A percentile compares a stretch with the other conserved stretches of the same genome.
Evolutionary conservation across 2,888 invertebrate species (phyloP).

Genomic region (Panzeria rudis): DNA sequence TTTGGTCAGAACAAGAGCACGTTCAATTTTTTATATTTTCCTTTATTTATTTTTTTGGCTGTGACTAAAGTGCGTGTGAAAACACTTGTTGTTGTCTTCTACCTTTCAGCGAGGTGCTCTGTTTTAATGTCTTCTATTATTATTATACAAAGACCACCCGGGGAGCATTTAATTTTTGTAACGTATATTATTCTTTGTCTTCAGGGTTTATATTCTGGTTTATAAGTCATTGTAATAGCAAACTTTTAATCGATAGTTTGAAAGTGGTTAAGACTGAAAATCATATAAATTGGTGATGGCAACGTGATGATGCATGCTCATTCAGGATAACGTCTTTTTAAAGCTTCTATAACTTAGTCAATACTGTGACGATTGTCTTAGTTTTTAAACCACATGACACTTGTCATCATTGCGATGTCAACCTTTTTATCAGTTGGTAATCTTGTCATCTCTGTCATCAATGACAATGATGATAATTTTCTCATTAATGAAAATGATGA

Average conservation of each 20-base stretch:
- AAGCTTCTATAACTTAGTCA: too few relatives aligned
- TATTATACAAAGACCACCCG: conserved; percentile 50
- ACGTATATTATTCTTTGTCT: conserved; percentile 30
- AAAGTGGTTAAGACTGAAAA: neutral
- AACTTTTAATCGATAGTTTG: neutral
- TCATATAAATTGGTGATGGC: neutral
- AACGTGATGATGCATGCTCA: neutral
- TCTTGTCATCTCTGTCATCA: too few relatives aligned
- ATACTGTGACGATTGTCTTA: too few relatives aligned
- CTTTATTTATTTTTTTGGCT: neutral
- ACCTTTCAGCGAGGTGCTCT: conserved; percentile 60
- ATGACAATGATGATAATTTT: too few relatives aligned
- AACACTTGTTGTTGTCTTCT: conserved; percentile 65
- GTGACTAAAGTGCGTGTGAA: conserved; percentile 59
- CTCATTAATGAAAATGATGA: too few relatives aligned
- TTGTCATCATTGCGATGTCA: too few relatives aligned
- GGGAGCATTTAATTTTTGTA: conserved; percentile 20
- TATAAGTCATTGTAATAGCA: neutral
- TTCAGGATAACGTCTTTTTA: too few relatives aligned
- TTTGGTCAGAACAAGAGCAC: conserved; percentile 36
- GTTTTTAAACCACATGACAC: too few relatives aligned
- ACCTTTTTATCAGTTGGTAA: too few relatives aligned
- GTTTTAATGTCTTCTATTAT: conserved; percentile 45
- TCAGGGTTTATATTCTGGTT: conserved; percentile 21
- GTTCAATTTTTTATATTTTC: too few relatives aligned